A percentile compares a stretch with the other conserved stretches of the same genome.
Evolutionary conservation across 2,113 vertebrate species (phyloP).

Genomic region (Vireo altiloquus): DNA sequence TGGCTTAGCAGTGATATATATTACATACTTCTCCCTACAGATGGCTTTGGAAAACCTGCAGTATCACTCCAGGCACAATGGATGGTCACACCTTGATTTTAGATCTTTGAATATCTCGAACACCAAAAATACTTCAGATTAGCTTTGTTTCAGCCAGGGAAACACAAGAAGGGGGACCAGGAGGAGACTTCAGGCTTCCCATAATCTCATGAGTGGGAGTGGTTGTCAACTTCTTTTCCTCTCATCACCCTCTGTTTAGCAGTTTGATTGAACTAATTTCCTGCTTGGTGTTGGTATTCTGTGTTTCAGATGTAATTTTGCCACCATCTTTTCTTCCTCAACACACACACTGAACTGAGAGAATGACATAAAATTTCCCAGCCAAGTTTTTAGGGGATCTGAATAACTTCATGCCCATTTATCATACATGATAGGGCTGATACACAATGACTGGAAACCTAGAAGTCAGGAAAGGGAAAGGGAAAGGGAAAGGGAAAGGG

Average conservation of each 20-base stretch:
- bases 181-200: not conserved
- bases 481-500: too few species aligned
- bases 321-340: not conserved
- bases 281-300: not conserved
- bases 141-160: not conserved
- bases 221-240: not conserved
- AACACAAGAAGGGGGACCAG: not conserved
- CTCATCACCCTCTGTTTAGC: not conserved
- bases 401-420: not conserved
- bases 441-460: not conserved
- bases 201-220: not conserved
- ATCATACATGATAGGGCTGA: not conserved
- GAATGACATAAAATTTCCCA: not conserved
- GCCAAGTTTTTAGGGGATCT: not conserved
- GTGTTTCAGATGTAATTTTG: not conserved
- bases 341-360: not conserved
- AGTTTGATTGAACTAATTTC: not conserved
- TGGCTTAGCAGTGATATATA: not conserved
- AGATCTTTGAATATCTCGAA: not conserved
- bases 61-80: fast-evolving
- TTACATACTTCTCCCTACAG: not conserved
- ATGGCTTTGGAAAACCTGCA: not conserved
- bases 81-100: not conserved
- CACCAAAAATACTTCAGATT: not conserved
- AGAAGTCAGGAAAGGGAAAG: too few species aligned